Evolutionary conservation across 1,140 invertebrate species (phyloP).

Genomic region (Ostrea denselamellosa): DNA sequence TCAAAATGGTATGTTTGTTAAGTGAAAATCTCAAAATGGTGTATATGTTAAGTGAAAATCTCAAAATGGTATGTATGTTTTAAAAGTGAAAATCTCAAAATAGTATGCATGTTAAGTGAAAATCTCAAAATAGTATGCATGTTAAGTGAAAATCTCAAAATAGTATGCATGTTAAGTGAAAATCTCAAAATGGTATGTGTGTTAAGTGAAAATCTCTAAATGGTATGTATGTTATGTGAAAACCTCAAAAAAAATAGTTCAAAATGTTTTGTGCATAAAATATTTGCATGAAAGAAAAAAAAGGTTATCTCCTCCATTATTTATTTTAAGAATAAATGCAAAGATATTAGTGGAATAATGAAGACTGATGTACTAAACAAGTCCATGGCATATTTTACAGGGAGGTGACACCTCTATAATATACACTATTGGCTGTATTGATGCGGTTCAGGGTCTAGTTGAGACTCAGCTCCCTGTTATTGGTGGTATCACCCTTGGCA

Average conservation of each 20-base stretch:
- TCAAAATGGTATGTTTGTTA: constrained; percentile 46
- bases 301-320: too few relatives aligned
- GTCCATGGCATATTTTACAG: constrained; percentile 5
- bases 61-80: constrained; percentile 47
- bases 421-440: constrained; percentile 56
- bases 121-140: constrained; percentile 48
- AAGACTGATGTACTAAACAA: too few relatives aligned
- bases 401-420: constrained; percentile 50
- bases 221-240: too few relatives aligned
- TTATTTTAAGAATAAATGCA: too few relatives aligned
- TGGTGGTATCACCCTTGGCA: constrained; percentile 50
- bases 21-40: constrained; percentile 23
- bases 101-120: too few relatives aligned
- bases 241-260: too few relatives aligned
- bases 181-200: constrained; percentile 48
- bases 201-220: background rate
- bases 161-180: too few relatives aligned
- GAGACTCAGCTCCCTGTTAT: constrained; percentile 50
- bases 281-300: too few relatives aligned
- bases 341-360: too few relatives aligned
- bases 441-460: constrained; percentile 43
- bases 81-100: background rate
- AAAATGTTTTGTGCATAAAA: too few relatives aligned
- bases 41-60: background rate
- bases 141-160: background rate